phyloP scores from a whole-genome alignment of 1,140 invertebrate genomes.

The Anoplophora glabripennis region DNA sequence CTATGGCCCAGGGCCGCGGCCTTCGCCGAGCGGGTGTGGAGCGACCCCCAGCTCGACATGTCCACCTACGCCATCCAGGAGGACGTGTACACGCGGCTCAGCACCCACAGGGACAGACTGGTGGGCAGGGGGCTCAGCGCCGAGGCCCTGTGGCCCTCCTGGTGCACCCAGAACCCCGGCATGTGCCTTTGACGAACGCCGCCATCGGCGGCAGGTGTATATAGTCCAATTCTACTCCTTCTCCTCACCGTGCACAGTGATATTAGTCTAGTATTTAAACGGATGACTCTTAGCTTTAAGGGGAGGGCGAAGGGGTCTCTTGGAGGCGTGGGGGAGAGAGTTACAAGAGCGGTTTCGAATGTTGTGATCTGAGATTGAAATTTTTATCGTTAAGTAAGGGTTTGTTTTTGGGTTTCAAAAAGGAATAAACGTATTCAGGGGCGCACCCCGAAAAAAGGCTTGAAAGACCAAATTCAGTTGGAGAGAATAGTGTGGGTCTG shows the following conservation, averaged over 20 bases:
- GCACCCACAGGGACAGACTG: slow-evolving; percentile 62
- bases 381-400: too few relatives aligned
- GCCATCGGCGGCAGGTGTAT: slow-evolving; percentile 2
- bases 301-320: background rate
- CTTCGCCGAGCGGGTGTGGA: slow-evolving; percentile 62
- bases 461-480: too few relatives aligned
- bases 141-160: slow-evolving; percentile 70
- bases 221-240: slow-evolving; percentile 5
- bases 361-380: too few relatives aligned
- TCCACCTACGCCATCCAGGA: slow-evolving; percentile 40
- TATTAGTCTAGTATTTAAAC: slow-evolving; percentile 34
- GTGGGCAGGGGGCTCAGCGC: slow-evolving; percentile 60
- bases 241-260: slow-evolving; percentile 31
- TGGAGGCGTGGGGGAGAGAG: too few relatives aligned
- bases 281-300: background rate
- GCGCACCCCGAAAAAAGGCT: too few relatives aligned
- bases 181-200: slow-evolving; percentile 58
- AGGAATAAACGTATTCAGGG: too few relatives aligned
- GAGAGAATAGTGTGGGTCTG: too few relatives aligned
- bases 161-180: slow-evolving; percentile 71
- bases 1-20: slow-evolving; percentile 69
- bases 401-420: too few relatives aligned
- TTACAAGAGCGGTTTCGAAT: too few relatives aligned
- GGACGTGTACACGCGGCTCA: slow-evolving; percentile 65
- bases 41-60: slow-evolving; percentile 39